Evolutionary conservation across 2,113 vertebrate species (phyloP).

Genomic region (Monopterus albus): DNA sequence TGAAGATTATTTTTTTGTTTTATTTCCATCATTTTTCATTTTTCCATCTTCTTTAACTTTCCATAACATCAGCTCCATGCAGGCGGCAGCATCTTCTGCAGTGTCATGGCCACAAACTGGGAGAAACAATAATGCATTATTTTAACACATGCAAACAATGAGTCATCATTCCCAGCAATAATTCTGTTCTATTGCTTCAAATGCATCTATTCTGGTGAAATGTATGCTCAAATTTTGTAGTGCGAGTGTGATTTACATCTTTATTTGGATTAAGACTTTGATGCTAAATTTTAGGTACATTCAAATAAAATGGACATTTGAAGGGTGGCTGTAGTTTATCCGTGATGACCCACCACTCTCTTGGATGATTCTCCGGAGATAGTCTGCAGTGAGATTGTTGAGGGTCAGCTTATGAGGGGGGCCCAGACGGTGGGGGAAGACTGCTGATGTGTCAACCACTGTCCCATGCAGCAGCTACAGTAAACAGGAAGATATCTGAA

Average conservation of each 20-base stretch:
- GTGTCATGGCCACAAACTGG: conserved; percentile 82
- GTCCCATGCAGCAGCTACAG: conserved; percentile 82
- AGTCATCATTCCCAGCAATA: neutral
- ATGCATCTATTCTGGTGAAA: fast-evolving
- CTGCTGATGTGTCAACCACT: conserved; percentile 82
- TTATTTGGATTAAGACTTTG: conserved; percentile 11
- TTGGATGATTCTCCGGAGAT: conserved; percentile 83
- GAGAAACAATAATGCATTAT: conserved; percentile 42
- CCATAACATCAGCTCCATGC: conserved; percentile 87
- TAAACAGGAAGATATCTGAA: conserved; percentile 36
- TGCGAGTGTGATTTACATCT: neutral
- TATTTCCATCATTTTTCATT: conserved; percentile 73
- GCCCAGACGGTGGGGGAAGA: conserved; percentile 85
- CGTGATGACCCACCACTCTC: conserved; percentile 83
- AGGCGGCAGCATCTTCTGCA: conserved; percentile 81
- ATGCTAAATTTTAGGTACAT: no score
- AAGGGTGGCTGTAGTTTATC: conserved; percentile 22
- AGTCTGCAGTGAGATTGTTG: conserved; percentile 81
- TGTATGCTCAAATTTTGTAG: neutral
- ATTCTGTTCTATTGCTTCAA: neutral
- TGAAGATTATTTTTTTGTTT: neutral
- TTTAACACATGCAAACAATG: neutral
- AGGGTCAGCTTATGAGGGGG: conserved; percentile 84
- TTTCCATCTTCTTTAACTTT: conserved; percentile 84
- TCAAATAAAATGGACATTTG: neutral